Evolutionary conservation across 2,888 invertebrate species (phyloP).

Genomic region (Amphimallon solstitiale): DNA sequence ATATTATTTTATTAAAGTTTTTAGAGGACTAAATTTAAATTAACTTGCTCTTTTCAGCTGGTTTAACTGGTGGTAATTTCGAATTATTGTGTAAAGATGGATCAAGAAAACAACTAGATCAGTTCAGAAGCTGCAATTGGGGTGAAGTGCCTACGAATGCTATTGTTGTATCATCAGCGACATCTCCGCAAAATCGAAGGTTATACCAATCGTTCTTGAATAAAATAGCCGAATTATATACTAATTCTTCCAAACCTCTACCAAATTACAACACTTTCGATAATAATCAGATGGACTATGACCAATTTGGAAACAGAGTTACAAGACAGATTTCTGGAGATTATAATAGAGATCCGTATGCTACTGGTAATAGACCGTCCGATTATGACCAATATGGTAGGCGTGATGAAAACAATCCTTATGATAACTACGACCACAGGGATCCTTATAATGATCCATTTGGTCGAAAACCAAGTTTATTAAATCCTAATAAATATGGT

Average conservation of each 20-base stretch:
- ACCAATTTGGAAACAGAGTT: conserved; percentile 54
- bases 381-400: conserved; percentile 52
- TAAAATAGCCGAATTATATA: conserved; percentile 70
- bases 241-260: conserved; percentile 51
- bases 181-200: conserved; percentile 67
- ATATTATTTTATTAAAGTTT: too few relatives aligned
- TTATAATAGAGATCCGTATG: conserved; percentile 36
- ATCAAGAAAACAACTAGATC: conserved; percentile 71
- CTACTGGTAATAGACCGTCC: conserved; percentile 20
- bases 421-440: conserved; percentile 42
- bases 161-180: conserved; percentile 86
- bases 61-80: conserved; percentile 74
- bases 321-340: conserved; percentile 40
- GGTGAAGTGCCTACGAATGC: conserved; percentile 86
- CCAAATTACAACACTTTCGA: conserved; percentile 27
- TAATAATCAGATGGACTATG: conserved; percentile 51
- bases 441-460: conserved; percentile 35
- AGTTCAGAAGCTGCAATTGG: conserved; percentile 85
- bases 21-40: neutral
- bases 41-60: conserved; percentile 66
- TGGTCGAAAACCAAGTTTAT: conserved; percentile 49
- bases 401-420: conserved; percentile 38
- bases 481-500: conserved; percentile 56
- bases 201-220: conserved; percentile 74
- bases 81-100: conserved; percentile 87